phyloP scores from a whole-genome alignment of 2,113 vertebrate species.

The Oncorhynchus clarkii region DNA sequence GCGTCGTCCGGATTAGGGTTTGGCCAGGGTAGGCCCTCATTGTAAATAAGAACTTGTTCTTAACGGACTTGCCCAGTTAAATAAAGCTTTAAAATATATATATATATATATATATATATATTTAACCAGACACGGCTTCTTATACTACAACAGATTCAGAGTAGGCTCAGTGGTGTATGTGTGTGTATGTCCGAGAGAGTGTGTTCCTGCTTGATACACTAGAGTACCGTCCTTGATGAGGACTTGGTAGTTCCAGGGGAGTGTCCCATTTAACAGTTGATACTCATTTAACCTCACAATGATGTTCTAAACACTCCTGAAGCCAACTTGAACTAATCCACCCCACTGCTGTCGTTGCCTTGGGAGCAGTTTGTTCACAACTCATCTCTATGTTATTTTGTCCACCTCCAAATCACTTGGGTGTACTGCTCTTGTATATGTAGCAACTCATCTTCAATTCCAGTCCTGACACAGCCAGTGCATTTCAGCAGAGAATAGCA shows the following conservation, averaged over 20 bases:
- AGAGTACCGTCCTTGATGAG: neutral
- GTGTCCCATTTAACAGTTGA: neutral
- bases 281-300: neutral
- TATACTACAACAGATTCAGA: neutral
- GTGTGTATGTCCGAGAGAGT: constrained; percentile 1
- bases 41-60: too few species aligned
- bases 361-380: neutral
- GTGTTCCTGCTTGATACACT: neutral
- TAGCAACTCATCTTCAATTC: neutral
- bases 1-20: too few species aligned
- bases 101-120: too few species aligned
- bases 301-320: neutral
- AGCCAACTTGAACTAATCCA: neutral
- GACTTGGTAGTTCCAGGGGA: neutral
- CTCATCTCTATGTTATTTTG: neutral
- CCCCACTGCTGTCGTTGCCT: neutral
- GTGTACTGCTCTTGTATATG: neutral
- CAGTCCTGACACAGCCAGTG: neutral
- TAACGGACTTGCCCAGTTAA: too few species aligned
- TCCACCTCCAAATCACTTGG: neutral
- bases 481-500: too few species aligned
- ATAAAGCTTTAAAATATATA: too few species aligned
- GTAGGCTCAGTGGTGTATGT: constrained; percentile 6
- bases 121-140: neutral
- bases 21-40: too few species aligned